Base-by-base conservation (phyloP, 2,888 invertebrate genomes). In the Archaeoteleia sp. region DNA sequence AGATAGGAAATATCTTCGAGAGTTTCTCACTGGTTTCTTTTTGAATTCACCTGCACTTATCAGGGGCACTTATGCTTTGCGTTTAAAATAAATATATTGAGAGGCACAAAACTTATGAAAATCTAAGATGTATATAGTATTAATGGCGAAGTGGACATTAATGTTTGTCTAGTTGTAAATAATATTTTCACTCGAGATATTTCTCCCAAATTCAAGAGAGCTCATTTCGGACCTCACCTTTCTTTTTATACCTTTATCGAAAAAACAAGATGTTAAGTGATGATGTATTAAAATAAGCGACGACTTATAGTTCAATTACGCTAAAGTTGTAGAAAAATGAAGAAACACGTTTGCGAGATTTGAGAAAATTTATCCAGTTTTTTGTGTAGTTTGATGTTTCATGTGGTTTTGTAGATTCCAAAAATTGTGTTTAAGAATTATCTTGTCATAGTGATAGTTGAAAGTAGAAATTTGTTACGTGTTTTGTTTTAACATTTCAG, bases 111-210 rank as follows among this genome's bases (percentile, higher is more conserved):
- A 39, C 39, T 29, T 51, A 51, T 37, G 3, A 15, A 39, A 43
- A 54, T 43, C 27, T 17, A 40, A 39, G 7, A 8, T 58, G 49
- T 42, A 58, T 27, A 58, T 49, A 48, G 0, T 13, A 32, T 25
- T 30, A 39, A 12, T 20, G 14, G 17, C 8, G 3, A 35, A 58
- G 10, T 48, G 23, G 23, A 40, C 8, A 43, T 35, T 27, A 29
- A 49, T 34, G 7, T 35, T 49, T 25, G 27, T 49, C 17, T 6
- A 20, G 15, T 20, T 60, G 51, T 60, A 51, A 25, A 49, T 49
- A 49, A 48, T 15, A 12, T 34, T 30, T 57, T 34, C 9, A 43
- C 20, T 35, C 25, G 30, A 25, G 17, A 43, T 30, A 10, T 15
- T 48, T 48, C n/a, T 35, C 35, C 35, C 27, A 9, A 48, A 35